phyloP scores from a whole-genome alignment of 2,113 vertebrate species.

The Silurus meridionalis region DNA sequence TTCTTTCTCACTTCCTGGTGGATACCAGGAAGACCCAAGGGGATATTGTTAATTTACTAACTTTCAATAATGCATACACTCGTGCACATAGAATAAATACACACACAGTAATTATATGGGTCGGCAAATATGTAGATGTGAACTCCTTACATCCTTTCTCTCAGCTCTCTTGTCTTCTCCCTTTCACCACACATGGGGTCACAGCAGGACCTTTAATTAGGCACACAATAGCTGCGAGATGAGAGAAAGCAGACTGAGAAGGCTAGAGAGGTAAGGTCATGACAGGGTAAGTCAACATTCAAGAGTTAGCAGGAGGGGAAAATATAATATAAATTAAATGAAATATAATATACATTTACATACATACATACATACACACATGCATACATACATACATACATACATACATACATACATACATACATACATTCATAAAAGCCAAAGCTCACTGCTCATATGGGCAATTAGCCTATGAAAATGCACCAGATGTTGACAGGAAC shows the following conservation, averaged over 20 bases:
- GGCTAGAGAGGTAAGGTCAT: conserved; percentile 41
- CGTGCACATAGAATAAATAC: background rate
- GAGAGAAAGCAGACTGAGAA: conserved; percentile 12
- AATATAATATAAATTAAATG: background rate
- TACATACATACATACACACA: background rate
- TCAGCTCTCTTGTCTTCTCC: conserved; percentile 11
- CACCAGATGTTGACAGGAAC: conserved; percentile 7
- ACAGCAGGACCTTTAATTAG: conserved; percentile 51
- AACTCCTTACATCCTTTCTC: conserved; percentile 49
- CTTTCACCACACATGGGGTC: conserved; percentile 46
- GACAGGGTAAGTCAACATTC: conserved; percentile 40
- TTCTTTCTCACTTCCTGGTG: background rate
- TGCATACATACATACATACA: background rate
- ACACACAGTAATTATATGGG: background rate
- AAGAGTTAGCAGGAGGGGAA: conserved; percentile 25
- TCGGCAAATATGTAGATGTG: conserved; percentile 38
- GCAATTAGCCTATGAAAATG: conserved; percentile 52
- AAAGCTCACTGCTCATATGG: conserved; percentile 36
- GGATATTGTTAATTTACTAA: background rate
- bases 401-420: background rate
- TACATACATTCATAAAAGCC: background rate
- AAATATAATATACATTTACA: background rate
- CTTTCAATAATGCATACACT: background rate
- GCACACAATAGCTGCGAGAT: conserved; percentile 36
- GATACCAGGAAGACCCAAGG: background rate